Evolutionary conservation across 2,888 invertebrate species (phyloP).

Genomic region (Megamerina dolium): DNA sequence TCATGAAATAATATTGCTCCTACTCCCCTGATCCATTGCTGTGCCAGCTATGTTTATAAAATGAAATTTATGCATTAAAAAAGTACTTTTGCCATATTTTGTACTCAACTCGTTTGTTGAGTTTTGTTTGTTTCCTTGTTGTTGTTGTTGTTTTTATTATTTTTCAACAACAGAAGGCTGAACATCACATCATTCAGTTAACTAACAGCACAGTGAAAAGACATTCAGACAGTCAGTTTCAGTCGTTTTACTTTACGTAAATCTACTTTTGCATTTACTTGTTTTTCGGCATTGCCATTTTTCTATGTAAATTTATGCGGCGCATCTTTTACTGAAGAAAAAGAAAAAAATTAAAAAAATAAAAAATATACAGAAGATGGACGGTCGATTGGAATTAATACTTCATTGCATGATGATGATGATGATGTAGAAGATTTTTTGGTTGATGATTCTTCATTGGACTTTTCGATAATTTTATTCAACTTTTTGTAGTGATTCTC

Average conservation of each 20-base stretch:
- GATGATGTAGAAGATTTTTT: background rate
- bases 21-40: too few species aligned
- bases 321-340: too few species aligned
- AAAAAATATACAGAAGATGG: background rate
- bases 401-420: too few species aligned
- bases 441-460: background rate
- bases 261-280: too few species aligned
- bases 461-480: background rate
- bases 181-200: background rate
- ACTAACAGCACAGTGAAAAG: background rate
- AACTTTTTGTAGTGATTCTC: constrained; percentile 1
- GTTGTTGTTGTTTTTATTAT: too few species aligned
- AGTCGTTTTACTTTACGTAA: background rate
- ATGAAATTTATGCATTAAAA: constrained; percentile 35
- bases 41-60: constrained; percentile 1
- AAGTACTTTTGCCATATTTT: constrained; percentile 33
- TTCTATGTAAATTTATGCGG: too few species aligned
- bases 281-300: too few species aligned
- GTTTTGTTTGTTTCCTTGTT: background rate
- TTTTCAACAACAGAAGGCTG: too few species aligned
- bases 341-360: background rate
- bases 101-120: constrained; percentile 42
- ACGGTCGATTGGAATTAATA: too few species aligned
- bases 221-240: background rate
- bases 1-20: too few species aligned